phyloP scores from a whole-genome alignment of 2,113 vertebrate genomes.

The Stercorarius parasiticus region DNA sequence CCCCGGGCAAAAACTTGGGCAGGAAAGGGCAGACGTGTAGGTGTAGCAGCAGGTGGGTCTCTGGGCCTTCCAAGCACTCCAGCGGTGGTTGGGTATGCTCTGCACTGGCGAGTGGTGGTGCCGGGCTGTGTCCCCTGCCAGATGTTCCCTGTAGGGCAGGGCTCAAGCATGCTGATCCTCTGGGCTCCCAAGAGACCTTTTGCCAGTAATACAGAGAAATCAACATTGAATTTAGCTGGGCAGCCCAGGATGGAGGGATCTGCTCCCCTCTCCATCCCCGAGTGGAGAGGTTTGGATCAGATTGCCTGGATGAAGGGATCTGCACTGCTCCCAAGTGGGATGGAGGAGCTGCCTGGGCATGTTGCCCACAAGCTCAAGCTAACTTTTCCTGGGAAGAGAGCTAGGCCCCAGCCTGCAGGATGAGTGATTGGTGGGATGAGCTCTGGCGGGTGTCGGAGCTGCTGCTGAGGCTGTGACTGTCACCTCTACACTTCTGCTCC shows the following conservation, averaged over 20 bases:
- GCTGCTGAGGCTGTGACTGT: background rate
- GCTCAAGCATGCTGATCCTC: background rate
- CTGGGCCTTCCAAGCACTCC: background rate
- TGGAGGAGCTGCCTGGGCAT: background rate
- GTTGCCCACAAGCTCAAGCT: background rate
- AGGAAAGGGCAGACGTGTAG: background rate
- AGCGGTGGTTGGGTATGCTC: background rate
- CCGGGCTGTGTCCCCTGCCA: background rate
- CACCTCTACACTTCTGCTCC: background rate
- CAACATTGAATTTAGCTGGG: background rate
- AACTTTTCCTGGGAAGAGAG: background rate
- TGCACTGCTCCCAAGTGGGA: background rate
- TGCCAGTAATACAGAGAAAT: background rate
- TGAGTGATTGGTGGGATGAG: background rate
- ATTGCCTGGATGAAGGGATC: background rate
- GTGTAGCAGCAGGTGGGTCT: background rate
- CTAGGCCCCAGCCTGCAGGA: background rate
- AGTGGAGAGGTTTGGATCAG: background rate
- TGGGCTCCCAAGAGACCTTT: background rate
- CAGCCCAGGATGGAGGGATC: background rate
- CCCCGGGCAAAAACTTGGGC: background rate
- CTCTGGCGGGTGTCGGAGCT: background rate
- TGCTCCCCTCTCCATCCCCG: background rate
- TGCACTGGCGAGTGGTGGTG: background rate
- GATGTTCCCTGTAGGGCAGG: background rate